phyloP scores from a whole-genome alignment of 2,797 vertebrate species.

The Cossypha caffra region DNA sequence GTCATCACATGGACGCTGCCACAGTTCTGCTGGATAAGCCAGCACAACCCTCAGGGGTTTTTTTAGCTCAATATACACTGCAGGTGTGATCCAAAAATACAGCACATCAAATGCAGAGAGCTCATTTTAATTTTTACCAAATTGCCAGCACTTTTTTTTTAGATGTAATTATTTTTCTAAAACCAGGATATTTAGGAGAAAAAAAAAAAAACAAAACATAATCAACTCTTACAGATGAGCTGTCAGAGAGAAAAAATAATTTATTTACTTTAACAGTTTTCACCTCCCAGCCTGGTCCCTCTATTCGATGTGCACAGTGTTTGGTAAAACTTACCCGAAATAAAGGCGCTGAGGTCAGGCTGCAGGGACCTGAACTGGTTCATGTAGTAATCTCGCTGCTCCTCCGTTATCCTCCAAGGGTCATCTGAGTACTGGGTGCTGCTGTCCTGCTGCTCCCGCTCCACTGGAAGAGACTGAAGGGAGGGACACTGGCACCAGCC shows the following conservation, averaged over 20 bases:
- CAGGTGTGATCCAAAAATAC: background rate
- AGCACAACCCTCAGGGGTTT: background rate
- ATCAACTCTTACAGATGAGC: background rate
- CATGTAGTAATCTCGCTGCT: slow-evolving; percentile 94
- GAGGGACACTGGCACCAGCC: background rate
- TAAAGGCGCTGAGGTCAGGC: slow-evolving; percentile 87
- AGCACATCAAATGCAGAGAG: background rate
- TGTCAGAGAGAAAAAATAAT: background rate
- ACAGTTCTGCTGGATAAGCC: background rate
- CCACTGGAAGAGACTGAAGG: slow-evolving; percentile 82
- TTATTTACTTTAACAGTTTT: background rate
- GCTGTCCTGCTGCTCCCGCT: slow-evolving; percentile 81
- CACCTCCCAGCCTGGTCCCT: background rate
- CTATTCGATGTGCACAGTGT: fast-evolving
- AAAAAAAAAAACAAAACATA: background rate
- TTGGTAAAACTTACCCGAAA: slow-evolving; percentile 82
- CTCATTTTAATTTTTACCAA: background rate
- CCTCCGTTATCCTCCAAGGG: slow-evolving; percentile 96
- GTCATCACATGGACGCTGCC: background rate
- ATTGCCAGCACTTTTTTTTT: background rate
- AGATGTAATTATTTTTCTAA: background rate
- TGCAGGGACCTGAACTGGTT: slow-evolving; percentile 93
- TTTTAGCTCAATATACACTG: background rate
- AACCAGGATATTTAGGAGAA: background rate
- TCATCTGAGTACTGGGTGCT: slow-evolving; percentile 81